These are phyloP conservation scores for Barypeithes pellucidus DNA, from an alignment of 2,888 invertebrate species.

Conservation along the genomic window DNA sequence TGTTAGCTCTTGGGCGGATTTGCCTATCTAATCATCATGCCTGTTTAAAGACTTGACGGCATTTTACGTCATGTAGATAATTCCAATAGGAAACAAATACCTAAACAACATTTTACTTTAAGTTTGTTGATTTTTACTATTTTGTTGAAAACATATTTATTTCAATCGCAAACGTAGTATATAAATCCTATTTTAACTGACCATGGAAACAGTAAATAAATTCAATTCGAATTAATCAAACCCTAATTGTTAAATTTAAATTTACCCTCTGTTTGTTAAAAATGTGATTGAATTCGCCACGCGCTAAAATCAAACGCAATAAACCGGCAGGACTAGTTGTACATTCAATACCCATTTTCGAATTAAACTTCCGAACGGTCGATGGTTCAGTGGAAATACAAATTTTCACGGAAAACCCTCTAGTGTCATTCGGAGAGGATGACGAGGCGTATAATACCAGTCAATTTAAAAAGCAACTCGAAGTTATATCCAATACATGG, in stretches of 20 bases:
- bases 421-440: constrained; percentile 11
- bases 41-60: constrained; percentile 5
- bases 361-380: constrained; percentile 36
- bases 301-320: constrained; percentile 46
- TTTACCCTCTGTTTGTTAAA: constrained; percentile 19
- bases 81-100: background rate
- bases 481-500: background rate
- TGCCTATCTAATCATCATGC: constrained; percentile 3
- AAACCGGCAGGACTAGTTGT: constrained; percentile 8
- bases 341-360: constrained; percentile 36
- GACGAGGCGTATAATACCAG: constrained; percentile 24
- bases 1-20: constrained; percentile 9
- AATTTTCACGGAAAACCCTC: constrained; percentile 24
- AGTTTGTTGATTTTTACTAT: background rate
- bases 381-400: constrained; percentile 15
- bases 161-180: background rate
- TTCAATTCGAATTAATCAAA: constrained; percentile 23
- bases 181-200: background rate
- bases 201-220: constrained; percentile 21
- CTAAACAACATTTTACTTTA: background rate
- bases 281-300: constrained; percentile 21
- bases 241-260: constrained; percentile 27
- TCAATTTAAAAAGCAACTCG: constrained; percentile 15
- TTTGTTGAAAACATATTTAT: background rate
- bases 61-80: background rate